phyloP scores from a whole-genome alignment of 2,797 vertebrate species.

The Sebastes hubbsi region DNA sequence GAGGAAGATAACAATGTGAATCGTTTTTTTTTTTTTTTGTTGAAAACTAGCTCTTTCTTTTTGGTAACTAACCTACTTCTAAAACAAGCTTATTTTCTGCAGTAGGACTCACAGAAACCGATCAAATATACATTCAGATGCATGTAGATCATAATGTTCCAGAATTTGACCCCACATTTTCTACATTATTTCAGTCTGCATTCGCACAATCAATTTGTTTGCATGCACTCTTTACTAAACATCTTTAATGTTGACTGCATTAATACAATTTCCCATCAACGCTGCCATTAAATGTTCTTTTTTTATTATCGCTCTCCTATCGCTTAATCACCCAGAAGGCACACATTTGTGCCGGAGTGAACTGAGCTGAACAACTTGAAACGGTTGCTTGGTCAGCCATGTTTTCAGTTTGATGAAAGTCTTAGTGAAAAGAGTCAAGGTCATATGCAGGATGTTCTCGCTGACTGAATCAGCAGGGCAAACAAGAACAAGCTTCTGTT shows the following conservation, averaged over 20 bases:
- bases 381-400: constrained; percentile 42
- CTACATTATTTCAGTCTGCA: neutral
- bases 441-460: constrained; percentile 38
- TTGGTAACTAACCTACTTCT: neutral
- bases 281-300: neutral
- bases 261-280: neutral
- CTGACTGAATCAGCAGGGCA: constrained; percentile 33
- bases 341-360: constrained; percentile 32
- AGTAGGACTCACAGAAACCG: neutral
- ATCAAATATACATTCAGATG: neutral
- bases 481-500: constrained; percentile 39
- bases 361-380: constrained; percentile 22
- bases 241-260: neutral
- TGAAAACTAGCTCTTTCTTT: neutral
- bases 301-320: neutral
- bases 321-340: constrained; percentile 18
- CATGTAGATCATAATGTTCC: neutral
- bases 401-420: constrained; percentile 54
- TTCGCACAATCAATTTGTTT: neutral
- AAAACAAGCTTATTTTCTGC: neutral
- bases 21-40: neutral
- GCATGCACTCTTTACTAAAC: neutral
- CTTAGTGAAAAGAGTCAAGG: constrained; percentile 51
- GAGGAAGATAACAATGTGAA: neutral
- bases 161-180: neutral